Evolutionary conservation across 2,888 invertebrate genomes (phyloP), one percentile per base, ranked within the genome.

Genomic region (Halictus quadricinctus): DNA sequence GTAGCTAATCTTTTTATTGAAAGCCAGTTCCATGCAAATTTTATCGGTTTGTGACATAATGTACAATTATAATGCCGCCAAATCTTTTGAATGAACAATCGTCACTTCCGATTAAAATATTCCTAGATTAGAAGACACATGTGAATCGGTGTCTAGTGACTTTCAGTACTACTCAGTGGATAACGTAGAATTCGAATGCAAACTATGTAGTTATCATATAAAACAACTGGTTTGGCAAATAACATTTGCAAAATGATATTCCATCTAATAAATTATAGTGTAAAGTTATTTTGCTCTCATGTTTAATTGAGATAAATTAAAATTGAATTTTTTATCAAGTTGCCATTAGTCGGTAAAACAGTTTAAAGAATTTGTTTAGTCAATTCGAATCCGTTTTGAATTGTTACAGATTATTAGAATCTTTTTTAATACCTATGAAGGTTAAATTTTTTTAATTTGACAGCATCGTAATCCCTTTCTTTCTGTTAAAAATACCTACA

Each of bases 1-100:
- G 4, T 15, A 15, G 58, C 82, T 88, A 0, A 50, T n/a, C 10
- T 29, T 54, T 74, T 75, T 75, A 21, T 77, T 36, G n/a, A 91
- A 91, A 5, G 78, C 54, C 0, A 91, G 21, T 85, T 88, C 74
- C 25, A 88, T 83, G 12, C 48, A 78, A 36, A 73, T 13, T 50
- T 82, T 73, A 8, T 76, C 72, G 0, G 18, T 29, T 36, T 46
- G 15, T 12, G 77, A 48, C 80, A 58, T 78, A 60, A 81, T 72
- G 43, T 69, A 41, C 21, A 10, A 41, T 29, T 29, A 21, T 41
- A 36, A 69, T 29, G 13, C 73, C 72, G 41, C 76, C 70, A 15
- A 60, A 50, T 21, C 7, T n/a, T 10, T 58, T 7, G 25, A 41
- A 46, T 1, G 10, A 10, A 5, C 41, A 12, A 54, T 74, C 78